phyloP scores from a whole-genome alignment of 1,140 invertebrate genomes.

The Antheraea mylitta region DNA sequence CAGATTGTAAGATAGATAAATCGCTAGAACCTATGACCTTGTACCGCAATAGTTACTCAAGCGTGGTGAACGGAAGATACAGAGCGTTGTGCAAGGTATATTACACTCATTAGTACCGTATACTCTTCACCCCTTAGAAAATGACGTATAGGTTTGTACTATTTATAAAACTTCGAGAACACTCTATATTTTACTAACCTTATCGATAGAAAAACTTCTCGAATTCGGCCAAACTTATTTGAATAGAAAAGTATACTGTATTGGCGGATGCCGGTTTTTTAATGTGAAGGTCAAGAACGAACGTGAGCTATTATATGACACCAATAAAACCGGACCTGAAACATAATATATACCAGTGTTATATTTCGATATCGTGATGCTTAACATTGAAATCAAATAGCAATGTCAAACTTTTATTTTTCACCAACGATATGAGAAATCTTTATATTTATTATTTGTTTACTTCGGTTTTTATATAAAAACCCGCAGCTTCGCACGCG shows the following conservation, averaged over 20 bases:
- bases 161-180: too few species aligned
- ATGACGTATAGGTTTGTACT: too few species aligned
- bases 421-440: background rate
- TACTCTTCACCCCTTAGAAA: background rate
- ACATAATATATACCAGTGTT: background rate
- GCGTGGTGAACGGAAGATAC: constrained; percentile 55
- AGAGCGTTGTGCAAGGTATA: constrained; percentile 43
- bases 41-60: constrained; percentile 38
- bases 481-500: too few species aligned
- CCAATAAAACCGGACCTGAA: background rate
- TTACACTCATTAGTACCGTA: constrained; percentile 26
- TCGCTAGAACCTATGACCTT: constrained; percentile 25
- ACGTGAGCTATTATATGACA: background rate
- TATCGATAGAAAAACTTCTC: too few species aligned
- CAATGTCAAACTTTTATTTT: background rate
- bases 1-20: constrained; percentile 1
- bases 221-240: background rate
- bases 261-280: background rate
- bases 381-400: constrained; percentile 1
- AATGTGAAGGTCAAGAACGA: background rate
- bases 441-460: background rate
- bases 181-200: too few species aligned
- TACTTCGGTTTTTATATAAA: background rate
- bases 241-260: background rate
- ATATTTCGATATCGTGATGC: background rate